Evolutionary conservation across 2,888 invertebrate genomes (phyloP), one percentile per base, ranked within the genome.

Genomic region (Gryllus longicercus): DNA sequence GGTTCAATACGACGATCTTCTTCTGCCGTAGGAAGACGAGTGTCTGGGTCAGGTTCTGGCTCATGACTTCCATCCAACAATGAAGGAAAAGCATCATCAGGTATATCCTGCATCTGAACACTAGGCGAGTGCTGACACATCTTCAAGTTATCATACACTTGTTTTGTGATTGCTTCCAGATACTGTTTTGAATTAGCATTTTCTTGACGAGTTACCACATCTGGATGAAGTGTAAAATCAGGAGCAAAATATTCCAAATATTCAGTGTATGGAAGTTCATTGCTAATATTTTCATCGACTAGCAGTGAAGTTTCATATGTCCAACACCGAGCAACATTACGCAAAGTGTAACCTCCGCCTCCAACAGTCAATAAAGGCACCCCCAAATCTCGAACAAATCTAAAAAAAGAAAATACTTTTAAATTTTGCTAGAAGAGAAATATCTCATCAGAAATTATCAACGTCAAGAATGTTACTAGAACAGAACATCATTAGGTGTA

Each of bases 301-400:
- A 99, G 88, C 0, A 99, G 88, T 0, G 98, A 96, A 0, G 99
- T 99, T 88, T 99, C 99, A 85, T 98, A 98, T 0, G 99, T 98
- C 99, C 99, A 99, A 87, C 98, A 99, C 8, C 99, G 91, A 0
- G 99, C 99, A 0, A 99, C 99, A 87, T 99, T 99, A 50, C 97
- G 90, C 49, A 98, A 89, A 0, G 98, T 99, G 87, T 99, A 99
- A 88, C 94, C 94, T 12, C 94, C 90, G 1, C 93, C 93, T 16
- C 93, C 97, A 0, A 98, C 93, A 0, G 97, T 96, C 75, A 98
- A 88, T 11, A 98, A 92, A 0, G 99, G 99, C 11, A 99, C 92
- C 85, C 96, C 96, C 21, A 98, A 88, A 82, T 94, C 95, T 87
- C 96, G 95, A 0, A 99, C 97, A 86, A 97, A 98, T 86, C 63